Base-by-base conservation (phyloP, 2,888 invertebrate species). In the Sesia apiformis region DNA sequence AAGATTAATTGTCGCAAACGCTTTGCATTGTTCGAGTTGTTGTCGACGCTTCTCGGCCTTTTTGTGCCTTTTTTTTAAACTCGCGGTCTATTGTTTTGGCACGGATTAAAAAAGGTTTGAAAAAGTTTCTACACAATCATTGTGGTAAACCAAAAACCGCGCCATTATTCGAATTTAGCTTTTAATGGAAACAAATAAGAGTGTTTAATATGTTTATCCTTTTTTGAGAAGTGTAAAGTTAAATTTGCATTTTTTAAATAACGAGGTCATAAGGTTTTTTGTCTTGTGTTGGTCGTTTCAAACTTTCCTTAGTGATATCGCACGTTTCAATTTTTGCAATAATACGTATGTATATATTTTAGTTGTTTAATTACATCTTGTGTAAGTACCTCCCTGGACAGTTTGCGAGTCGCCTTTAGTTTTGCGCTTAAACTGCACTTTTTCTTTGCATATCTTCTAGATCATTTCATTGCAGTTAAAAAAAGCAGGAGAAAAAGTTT, bases 241-340 rank as follows among this genome's bases (percentile, higher is more conserved):
- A 77, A 74, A 60, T 64, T 83, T 77, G 80, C 72, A 66, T 67
- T 57, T n/a, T 78, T 72, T 73, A 74, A 77, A 80, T 84, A 85
- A 84, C 82, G 84, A 82, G 84, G 84, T 84, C 84, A 81, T 65
- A 69, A 67, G 64, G 74, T 79, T 83, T 80, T 81, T 78, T 76
- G 64, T 66, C 77, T 82, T 81, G 80, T 75, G 81, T 73, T 75
- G 77, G 81, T 81, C 79, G 81, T 85, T 86, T 85, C 80, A 84
- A 85, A 85, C 79, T 85, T 86, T 85, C 84, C 85, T 86, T 85
- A 84, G 85, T 83, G 85, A 83, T 81, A 83, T 80, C 79, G 78
- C 74, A 67, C 67, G 69, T 72, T 78, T 69, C 77, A 76, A 70
- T 72, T 74, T 74, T 71, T 73, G 77, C 76, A 8, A 50, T 39